A percentile compares a stretch with the other conserved stretches of the same genome.
phyloP scores from a whole-genome alignment of 2,888 invertebrate genomes.

The Caenorhabditis wallacei region DNA sequence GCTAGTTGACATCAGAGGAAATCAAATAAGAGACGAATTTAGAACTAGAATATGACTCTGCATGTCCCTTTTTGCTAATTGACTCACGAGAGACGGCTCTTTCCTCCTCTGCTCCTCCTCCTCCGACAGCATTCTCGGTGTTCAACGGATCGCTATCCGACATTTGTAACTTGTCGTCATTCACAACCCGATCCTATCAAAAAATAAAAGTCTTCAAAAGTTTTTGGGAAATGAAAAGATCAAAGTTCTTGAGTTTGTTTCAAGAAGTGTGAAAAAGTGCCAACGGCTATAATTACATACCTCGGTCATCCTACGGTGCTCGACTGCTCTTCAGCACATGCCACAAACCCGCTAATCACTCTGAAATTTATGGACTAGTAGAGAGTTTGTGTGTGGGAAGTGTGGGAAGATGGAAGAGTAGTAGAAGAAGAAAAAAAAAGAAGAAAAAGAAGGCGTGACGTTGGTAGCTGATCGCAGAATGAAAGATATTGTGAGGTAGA shows the following conservation, averaged over 20 bases:
- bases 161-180: slow-evolving; percentile 46
- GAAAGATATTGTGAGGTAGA: slow-evolving; percentile 9
- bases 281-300: slow-evolving; percentile 57
- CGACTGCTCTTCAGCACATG: slow-evolving; percentile 52
- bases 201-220: slow-evolving; percentile 4
- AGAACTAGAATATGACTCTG: slow-evolving; percentile 11
- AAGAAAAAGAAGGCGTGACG: slow-evolving; percentile 6
- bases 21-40: slow-evolving; percentile 20
- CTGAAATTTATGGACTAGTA: slow-evolving; percentile 37
- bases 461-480: slow-evolving; percentile 18
- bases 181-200: slow-evolving; percentile 54
- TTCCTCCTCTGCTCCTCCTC: slow-evolving; percentile 24
- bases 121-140: slow-evolving; percentile 29
- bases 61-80: background rate
- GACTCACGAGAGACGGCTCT: slow-evolving; percentile 48
- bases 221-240: slow-evolving; percentile 7
- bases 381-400: slow-evolving; percentile 6
- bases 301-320: slow-evolving; percentile 55
- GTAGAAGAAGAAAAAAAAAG: too few relatives aligned
- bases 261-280: slow-evolving; percentile 12
- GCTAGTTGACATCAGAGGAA: slow-evolving; percentile 17
- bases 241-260: slow-evolving; percentile 7
- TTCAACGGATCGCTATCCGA: slow-evolving; percentile 54
- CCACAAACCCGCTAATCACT: slow-evolving; percentile 63
- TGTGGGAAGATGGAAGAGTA: background rate